phyloP scores from a whole-genome alignment of 2,797 vertebrate genomes.

The Falco novaeseelandiae region DNA sequence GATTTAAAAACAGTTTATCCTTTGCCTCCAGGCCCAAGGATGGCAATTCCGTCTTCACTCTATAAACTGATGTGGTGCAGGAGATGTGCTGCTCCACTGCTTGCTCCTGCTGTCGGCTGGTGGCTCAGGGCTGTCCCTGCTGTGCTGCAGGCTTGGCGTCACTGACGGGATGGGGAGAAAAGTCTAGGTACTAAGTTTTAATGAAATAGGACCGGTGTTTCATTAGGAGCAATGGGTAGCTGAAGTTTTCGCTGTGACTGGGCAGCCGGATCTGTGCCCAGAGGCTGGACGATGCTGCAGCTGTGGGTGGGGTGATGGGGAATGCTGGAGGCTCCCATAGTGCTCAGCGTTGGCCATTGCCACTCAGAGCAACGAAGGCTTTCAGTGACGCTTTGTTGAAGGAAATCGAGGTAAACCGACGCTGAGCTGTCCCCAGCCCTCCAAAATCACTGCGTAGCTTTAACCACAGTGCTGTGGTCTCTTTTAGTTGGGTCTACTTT shows the following conservation, averaged over 20 bases:
- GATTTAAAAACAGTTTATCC: not conserved
- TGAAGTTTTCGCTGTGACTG: not conserved
- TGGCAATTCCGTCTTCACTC: not conserved
- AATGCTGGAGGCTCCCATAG: not conserved
- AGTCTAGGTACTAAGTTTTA: fast-evolving
- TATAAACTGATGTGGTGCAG: not conserved
- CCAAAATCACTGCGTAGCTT: not conserved
- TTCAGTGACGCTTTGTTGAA: not conserved
- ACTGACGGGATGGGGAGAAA: not conserved
- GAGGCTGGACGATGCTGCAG: not conserved
- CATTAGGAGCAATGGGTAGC: not conserved
- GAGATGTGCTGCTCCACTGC: fast-evolving
- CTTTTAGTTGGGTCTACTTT: not conserved
- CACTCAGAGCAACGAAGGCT: no score
- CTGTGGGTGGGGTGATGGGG: not conserved
- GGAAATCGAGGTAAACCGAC: not conserved
- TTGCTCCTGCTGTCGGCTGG: not conserved
- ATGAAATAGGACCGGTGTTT: not conserved
- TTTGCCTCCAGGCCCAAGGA: not conserved
- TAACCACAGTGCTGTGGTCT: not conserved
- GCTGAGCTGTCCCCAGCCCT: not conserved
- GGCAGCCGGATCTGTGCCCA: not conserved
- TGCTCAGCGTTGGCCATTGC: not conserved
- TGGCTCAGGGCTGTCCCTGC: not conserved
- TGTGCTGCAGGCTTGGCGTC: not conserved